Evolutionary conservation across 2,113 vertebrate genomes (phyloP).

Genomic region (Oxyura jamaicensis): DNA sequence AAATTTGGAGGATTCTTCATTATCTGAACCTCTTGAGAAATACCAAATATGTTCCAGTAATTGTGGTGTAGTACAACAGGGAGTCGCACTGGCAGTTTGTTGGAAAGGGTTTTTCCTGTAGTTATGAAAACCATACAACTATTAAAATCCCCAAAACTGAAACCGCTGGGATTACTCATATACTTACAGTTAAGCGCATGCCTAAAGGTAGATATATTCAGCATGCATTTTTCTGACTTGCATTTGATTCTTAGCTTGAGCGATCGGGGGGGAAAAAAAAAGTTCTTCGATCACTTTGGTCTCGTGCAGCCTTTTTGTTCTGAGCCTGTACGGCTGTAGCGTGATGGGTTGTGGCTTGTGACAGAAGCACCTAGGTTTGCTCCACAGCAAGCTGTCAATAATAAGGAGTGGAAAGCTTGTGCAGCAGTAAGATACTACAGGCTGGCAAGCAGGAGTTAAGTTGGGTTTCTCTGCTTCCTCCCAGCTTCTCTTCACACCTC

Average conservation of each 20-base stretch:
- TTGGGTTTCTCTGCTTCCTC: neutral
- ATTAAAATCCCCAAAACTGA: constrained; percentile 72
- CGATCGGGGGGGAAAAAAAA: neutral
- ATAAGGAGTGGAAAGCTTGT: neutral
- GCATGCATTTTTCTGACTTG: constrained; percentile 32
- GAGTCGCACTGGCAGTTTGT: constrained; percentile 72
- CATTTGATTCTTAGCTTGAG: constrained; percentile 20
- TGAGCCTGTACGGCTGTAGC: neutral
- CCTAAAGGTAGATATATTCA: constrained; percentile 69
- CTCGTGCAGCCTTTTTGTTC: neutral
- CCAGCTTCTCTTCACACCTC: neutral
- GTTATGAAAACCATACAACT: constrained; percentile 74
- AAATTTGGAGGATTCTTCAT: constrained; percentile 73
- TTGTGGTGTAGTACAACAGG: constrained; percentile 70
- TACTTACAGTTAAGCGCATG: constrained; percentile 72
- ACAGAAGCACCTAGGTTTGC: neutral
- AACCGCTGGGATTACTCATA: constrained; percentile 54
- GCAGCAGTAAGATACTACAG: neutral
- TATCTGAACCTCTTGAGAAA: constrained; percentile 71
- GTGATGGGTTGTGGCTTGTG: neutral
- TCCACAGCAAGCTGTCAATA: neutral
- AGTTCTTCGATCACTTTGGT: neutral
- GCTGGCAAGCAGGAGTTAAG: neutral
- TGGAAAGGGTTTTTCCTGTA: constrained; percentile 73
- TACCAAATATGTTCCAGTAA: constrained; percentile 74